Evolutionary conservation across 2,797 vertebrate genomes (phyloP).

Genomic region (Sparidentex hasta): DNA sequence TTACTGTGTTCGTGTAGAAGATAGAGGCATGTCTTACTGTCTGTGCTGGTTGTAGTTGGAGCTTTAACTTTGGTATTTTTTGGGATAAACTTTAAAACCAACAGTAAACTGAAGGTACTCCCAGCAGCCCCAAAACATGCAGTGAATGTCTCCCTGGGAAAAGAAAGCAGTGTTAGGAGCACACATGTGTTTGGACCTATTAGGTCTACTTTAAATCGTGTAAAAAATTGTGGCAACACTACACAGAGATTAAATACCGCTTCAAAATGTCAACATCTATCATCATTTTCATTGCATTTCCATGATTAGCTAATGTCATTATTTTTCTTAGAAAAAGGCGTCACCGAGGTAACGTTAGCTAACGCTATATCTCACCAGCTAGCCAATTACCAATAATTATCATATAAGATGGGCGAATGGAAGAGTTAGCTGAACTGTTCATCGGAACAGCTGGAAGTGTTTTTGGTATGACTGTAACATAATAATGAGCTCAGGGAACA

Average conservation of each 20-base stretch:
- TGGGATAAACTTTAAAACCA: conserved; percentile 90
- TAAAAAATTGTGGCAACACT: neutral
- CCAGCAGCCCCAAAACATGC: conserved; percentile 82
- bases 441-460: neutral
- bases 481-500: neutral
- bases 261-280: neutral
- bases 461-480: too few species aligned
- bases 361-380: neutral
- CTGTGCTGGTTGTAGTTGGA: neutral
- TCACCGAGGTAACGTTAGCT: neutral
- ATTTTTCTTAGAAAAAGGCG: conserved; percentile 19
- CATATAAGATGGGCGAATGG: rapidly evolving
- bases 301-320: neutral
- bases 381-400: neutral
- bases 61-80: conserved; percentile 83
- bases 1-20: neutral
- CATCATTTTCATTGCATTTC: neutral
- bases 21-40: conserved; percentile 78
- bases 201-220: neutral
- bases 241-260: neutral
- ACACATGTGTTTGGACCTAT: neutral
- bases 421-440: neutral
- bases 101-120: conserved; percentile 82
- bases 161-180: neutral
- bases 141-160: conserved; percentile 86